phyloP scores from a whole-genome alignment of 2,113 vertebrate genomes.

The Clarias batrachus region DNA sequence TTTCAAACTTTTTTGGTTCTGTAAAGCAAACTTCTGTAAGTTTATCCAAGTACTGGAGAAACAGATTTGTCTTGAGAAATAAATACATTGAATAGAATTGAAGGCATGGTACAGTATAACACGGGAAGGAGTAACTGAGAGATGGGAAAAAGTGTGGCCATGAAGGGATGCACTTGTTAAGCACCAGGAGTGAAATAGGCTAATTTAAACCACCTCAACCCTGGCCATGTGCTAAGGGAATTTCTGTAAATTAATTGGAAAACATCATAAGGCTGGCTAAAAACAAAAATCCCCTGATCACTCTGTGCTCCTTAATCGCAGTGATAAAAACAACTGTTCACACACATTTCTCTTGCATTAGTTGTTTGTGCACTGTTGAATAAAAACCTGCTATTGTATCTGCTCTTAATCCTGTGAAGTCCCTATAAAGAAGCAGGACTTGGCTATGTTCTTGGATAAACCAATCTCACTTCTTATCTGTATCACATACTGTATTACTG shows the following conservation, averaged over 20 bases:
- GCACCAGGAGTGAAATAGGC: neutral
- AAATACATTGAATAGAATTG: neutral
- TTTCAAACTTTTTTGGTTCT: no score
- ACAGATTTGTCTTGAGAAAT: no score
- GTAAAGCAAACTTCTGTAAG: no score
- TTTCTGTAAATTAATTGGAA: neutral
- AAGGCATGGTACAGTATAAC: neutral
- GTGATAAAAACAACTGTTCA: no score
- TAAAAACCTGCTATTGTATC: no score
- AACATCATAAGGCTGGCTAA: neutral
- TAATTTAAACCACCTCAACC: neutral
- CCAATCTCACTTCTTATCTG: neutral
- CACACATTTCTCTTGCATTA: no score
- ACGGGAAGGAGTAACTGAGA: neutral
- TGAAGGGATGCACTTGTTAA: neutral
- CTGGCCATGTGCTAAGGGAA: no score
- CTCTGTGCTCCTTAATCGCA: no score
- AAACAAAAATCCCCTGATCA: neutral
- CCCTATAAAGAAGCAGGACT: neutral
- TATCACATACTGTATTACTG: neutral
- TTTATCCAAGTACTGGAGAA: no score
- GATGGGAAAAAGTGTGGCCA: neutral
- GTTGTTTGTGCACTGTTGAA: no score
- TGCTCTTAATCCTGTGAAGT: no score
- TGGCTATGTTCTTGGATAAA: neutral